Conservation (phyloP, 2,888 invertebrate species). For the Gymnocheta viridis region DNA sequence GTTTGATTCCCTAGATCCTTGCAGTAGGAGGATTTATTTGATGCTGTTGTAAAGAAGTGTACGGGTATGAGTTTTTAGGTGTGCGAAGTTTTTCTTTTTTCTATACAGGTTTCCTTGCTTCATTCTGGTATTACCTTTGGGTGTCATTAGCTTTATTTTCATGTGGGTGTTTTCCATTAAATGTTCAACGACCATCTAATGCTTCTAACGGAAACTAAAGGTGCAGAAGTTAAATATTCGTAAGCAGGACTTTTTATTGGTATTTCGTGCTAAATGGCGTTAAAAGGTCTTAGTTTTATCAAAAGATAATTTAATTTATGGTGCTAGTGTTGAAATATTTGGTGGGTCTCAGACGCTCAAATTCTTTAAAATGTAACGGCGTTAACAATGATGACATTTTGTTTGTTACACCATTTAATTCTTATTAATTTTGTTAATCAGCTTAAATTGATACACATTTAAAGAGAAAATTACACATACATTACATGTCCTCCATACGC, state of each 20-base stretch:
- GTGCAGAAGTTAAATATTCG: conserved; percentile 51
- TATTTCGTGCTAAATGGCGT: conserved; percentile 8
- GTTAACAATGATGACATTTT: background rate
- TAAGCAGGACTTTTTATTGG: conserved; percentile 37
- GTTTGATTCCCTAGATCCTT: conserved; percentile 14
- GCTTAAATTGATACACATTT: background rate
- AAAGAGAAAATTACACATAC: background rate
- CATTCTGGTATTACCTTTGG: conserved; percentile 74
- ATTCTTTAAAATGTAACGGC: background rate
- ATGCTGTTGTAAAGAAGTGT: background rate
- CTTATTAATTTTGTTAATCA: background rate
- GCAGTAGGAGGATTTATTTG: conserved; percentile 32
- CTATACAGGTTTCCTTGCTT: conserved; percentile 49
- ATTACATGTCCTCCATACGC: too few relatives aligned
- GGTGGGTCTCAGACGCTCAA: background rate
- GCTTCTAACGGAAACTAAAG: background rate
- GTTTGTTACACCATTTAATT: background rate
- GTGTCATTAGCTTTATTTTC: conserved; percentile 73
- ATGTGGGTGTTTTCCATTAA: conserved; percentile 13
- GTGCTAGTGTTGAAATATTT: background rate
- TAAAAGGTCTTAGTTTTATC: conserved; percentile 14
- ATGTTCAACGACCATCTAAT: conserved; percentile 4
- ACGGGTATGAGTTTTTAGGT: background rate
- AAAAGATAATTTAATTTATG: background rate
- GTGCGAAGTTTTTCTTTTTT: conserved; percentile 18